phyloP scores from a whole-genome alignment of 2,113 vertebrate species.

The Phycodurus eques region DNA sequence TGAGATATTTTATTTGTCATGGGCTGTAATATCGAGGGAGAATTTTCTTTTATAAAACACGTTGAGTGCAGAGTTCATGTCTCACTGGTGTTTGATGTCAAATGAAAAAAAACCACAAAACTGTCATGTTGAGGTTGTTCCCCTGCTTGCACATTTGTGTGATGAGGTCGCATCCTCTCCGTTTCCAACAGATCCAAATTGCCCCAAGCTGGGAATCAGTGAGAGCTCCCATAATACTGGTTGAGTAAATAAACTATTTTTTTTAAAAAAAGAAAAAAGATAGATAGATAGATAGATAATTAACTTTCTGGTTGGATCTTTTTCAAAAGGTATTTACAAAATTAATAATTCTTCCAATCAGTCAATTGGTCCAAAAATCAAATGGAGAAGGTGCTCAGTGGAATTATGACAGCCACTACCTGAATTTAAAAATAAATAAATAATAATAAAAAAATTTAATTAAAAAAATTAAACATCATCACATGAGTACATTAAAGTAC shows the following conservation, averaged over 20 bases:
- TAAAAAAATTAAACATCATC: no score
- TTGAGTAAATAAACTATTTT: not conserved
- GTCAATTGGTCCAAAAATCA: not conserved
- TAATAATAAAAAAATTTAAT: no score
- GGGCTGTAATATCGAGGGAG: not conserved
- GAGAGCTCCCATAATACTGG: not conserved
- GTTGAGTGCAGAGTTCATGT: not conserved
- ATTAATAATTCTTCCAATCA: not conserved
- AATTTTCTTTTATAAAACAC: constrained; percentile 2
- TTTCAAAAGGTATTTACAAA: not conserved
- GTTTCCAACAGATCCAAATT: constrained; percentile 7
- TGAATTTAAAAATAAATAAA: no score
- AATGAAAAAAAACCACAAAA: constrained; percentile 9
- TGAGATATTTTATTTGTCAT: no score
- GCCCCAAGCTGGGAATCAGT: not conserved
- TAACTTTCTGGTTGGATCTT: not conserved
- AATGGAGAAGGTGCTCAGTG: not conserved
- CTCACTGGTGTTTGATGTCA: not conserved
- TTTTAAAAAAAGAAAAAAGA: no score
- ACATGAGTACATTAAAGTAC: constrained; percentile 3
- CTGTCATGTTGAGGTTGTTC: not conserved
- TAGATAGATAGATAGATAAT: no score
- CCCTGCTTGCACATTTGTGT: not conserved
- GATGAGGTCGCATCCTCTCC: not conserved
- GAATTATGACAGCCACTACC: no score